A percentile compares a stretch with the other conserved stretches of the same genome.
Evolutionary conservation across 2,113 vertebrate genomes (phyloP).

Genomic region (Pelusios castaneus): DNA sequence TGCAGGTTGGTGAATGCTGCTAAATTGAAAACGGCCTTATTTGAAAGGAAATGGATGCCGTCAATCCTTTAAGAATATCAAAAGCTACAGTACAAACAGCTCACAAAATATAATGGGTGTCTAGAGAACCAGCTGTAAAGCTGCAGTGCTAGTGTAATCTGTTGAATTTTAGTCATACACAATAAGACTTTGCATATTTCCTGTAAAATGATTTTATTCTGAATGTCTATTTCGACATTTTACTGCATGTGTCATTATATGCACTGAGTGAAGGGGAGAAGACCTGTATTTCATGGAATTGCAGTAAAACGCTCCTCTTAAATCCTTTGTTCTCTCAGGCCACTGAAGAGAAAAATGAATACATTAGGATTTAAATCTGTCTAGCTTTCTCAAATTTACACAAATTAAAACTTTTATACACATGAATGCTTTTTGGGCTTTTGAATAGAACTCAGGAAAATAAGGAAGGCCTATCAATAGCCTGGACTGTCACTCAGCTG

Average conservation of each 20-base stretch:
- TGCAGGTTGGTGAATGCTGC: slow-evolving; percentile 71
- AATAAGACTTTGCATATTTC: slow-evolving; percentile 35
- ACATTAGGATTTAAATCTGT: not conserved
- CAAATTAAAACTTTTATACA: not conserved
- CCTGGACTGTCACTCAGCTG: not conserved
- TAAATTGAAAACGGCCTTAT: slow-evolving; percentile 73
- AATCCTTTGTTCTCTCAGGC: not conserved
- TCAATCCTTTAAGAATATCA: slow-evolving; percentile 75
- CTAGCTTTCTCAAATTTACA: not conserved
- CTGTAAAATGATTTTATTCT: slow-evolving; percentile 37
- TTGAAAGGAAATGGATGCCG: slow-evolving; percentile 73
- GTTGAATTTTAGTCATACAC: slow-evolving; percentile 48
- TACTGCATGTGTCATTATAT: slow-evolving; percentile 14
- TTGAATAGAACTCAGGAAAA: not conserved
- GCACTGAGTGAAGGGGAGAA: slow-evolving; percentile 32
- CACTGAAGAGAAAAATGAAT: not conserved
- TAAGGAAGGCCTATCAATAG: not conserved
- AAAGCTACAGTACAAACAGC: slow-evolving; percentile 70
- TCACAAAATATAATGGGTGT: slow-evolving; percentile 68
- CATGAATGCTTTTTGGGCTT: not conserved
- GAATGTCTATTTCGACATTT: slow-evolving; percentile 40
- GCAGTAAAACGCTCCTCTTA: slow-evolving; percentile 7
- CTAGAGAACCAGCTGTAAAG: slow-evolving; percentile 69
- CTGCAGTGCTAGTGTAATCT: slow-evolving; percentile 39
- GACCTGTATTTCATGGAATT: slow-evolving; percentile 7